A percentile compares a stretch with the other conserved stretches of the same genome.
Conservation (phyloP, 2,888 invertebrate species). For the Epirrita christyi region DNA sequence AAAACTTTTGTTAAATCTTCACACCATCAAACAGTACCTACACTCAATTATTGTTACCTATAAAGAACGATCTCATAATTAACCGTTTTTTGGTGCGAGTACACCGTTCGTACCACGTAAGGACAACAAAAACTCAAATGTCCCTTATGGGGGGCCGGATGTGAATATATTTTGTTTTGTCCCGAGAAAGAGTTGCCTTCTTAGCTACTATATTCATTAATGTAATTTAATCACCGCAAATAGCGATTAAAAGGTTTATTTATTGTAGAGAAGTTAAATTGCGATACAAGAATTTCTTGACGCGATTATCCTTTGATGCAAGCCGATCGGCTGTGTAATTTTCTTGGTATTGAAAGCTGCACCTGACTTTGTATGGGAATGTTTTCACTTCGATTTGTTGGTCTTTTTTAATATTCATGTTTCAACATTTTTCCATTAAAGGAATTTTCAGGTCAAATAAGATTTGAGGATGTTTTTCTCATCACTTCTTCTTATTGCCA, state of each 20-base stretch:
- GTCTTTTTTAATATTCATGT: neutral
- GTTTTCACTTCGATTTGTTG: neutral
- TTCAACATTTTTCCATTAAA: too few relatives aligned
- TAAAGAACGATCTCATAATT: slow-evolving; percentile 51
- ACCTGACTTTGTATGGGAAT: slow-evolving; percentile 1
- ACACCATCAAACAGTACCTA: slow-evolving; percentile 52
- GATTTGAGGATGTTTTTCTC: too few relatives aligned
- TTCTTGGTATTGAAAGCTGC: slow-evolving; percentile 28
- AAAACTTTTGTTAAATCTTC: slow-evolving; percentile 41
- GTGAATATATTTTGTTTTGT: slow-evolving; percentile 34
- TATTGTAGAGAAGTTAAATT: slow-evolving; percentile 73
- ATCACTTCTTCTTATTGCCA: too few relatives aligned
- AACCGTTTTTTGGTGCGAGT: slow-evolving; percentile 45
- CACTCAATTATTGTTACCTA: slow-evolving; percentile 48
- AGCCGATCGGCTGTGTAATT: slow-evolving; percentile 46
- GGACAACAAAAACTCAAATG: slow-evolving; percentile 8
- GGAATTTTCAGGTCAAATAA: too few relatives aligned
- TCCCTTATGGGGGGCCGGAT: slow-evolving; percentile 3
- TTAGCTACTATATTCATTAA: slow-evolving; percentile 54
- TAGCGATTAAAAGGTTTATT: slow-evolving; percentile 73
- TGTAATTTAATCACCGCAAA: slow-evolving; percentile 67
- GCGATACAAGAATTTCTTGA: slow-evolving; percentile 59
- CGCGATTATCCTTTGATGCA: slow-evolving; percentile 58
- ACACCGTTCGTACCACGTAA: slow-evolving; percentile 16
- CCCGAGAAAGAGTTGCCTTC: slow-evolving; percentile 41